Conservation (phyloP, 2,797 vertebrate genomes). For the Sebastes elongatus region DNA sequence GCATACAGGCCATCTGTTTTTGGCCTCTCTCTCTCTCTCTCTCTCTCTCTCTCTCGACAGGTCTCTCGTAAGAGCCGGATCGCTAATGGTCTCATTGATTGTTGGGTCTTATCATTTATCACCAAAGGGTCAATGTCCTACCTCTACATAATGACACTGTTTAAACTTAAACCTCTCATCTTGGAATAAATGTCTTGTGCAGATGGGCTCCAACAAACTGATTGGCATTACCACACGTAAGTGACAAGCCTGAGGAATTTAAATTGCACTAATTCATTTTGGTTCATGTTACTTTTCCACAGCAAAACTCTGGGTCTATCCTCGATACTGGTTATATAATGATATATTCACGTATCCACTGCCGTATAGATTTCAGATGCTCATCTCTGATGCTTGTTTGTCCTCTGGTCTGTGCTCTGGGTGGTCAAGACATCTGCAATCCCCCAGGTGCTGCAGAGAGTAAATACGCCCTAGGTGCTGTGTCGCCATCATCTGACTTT, state of each 20-base stretch:
- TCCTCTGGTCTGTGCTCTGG: constrained; percentile 11
- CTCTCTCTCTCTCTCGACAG: constrained; percentile 17
- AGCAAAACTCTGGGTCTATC: background rate
- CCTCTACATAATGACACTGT: constrained; percentile 33
- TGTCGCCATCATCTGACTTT: constrained; percentile 56
- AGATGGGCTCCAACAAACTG: background rate
- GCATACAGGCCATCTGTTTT: constrained; percentile 43
- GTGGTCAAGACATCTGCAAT: constrained; percentile 15
- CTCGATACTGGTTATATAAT: background rate
- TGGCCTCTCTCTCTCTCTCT: background rate
- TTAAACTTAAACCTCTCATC: constrained; percentile 42
- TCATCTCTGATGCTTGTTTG: constrained; percentile 14
- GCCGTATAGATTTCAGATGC: background rate
- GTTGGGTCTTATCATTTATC: constrained; percentile 63
- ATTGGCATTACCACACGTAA: background rate
- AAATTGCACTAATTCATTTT: background rate
- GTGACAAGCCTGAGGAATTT: background rate
- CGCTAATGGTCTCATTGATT: constrained; percentile 71
- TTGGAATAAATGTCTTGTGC: constrained; percentile 31
- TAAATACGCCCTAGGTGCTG: constrained; percentile 50
- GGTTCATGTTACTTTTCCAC: background rate
- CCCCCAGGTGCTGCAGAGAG: constrained; percentile 35
- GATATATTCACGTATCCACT: background rate
- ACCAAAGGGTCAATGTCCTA: constrained; percentile 47
- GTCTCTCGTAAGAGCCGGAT: constrained; percentile 25